These are phyloP conservation scores for Dendrocopos noguchii DNA, from an alignment of 2,113 vertebrate species.

Conservation along the genomic window DNA sequence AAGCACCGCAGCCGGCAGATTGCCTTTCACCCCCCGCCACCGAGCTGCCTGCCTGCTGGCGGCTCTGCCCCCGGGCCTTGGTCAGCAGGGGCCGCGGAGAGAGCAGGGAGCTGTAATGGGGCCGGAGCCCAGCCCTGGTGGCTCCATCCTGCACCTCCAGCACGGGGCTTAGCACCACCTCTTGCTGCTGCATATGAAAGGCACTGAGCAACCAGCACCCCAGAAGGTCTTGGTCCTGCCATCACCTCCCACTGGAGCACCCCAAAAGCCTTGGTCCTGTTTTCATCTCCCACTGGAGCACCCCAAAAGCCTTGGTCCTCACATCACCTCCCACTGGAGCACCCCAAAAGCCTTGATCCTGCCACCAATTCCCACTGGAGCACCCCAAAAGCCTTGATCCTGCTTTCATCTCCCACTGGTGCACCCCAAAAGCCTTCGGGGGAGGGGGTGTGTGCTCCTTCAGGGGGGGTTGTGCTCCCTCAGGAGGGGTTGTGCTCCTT, in stretches of 20 bases:
- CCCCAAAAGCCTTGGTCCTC: no score
- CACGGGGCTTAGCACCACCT: neutral
- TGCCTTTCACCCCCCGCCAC: slow-evolving; percentile 84
- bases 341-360: neutral
- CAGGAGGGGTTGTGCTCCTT: neutral
- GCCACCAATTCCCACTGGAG: no score
- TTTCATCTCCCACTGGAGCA: no score
- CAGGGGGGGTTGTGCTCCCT: accelerated
- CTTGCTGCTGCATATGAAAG: neutral
- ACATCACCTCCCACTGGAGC: neutral
- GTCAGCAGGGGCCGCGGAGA: neutral
- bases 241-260: no score
- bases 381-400: no score
- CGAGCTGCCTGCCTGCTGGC: slow-evolving; percentile 73
- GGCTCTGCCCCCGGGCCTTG: neutral
- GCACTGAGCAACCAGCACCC: neutral
- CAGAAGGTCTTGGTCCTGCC: neutral
- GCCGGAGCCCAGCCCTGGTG: accelerated
- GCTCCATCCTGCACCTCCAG: neutral
- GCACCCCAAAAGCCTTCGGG: no score
- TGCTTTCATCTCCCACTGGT: no score
- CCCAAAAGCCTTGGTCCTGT: no score
- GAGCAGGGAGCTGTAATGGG: neutral
- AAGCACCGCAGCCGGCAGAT: slow-evolving; percentile 83
- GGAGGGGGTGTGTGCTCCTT: no score